Evolutionary conservation across 37 sponge, comb jelly and placozoan species (phyloP), one percentile per base, ranked within the genome.

Genomic region (Bolinopsis microptera): DNA sequence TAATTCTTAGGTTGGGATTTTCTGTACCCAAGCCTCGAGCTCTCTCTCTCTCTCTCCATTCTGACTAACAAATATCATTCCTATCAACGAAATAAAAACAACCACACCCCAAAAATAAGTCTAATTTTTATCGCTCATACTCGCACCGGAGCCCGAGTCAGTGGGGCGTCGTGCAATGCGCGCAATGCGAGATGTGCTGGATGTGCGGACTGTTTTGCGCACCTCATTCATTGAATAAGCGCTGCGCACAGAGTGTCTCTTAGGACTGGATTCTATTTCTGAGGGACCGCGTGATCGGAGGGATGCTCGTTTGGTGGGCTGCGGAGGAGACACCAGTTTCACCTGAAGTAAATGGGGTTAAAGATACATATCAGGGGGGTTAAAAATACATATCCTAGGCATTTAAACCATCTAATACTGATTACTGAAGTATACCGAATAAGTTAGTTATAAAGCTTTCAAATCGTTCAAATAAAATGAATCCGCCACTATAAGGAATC

Each of bases 91-190:
- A 48, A 48, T 48, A 48, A 48, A 48, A 48, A n/a, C n/a, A n/a
- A 48, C 61, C 61, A 48, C 61, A 48, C 61, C 61, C 61, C 61
- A 48, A 48, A n/a, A 18, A 13, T 13, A 48, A 48, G 74, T 70
- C 80, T 77, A 77, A 77, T 77, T 77, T 32, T 32, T 77, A 18
- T 77, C 80, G 80, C 80, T 77, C 80, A 77, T 32, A 34, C 80
- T 77, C 21, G 80, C 33, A 36, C 80, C 80, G 22, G 80, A 77
- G 80, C 80, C 80, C 8, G 80, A 77, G 80, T 77, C 80, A 35
- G 80, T 77, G 37, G 27, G 9, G 21, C 80, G 80, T 21, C 80
- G 80, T 48, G 61, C 9, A 48, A 48, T 5, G 9, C 80, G 33
- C 33, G 36, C 80, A 36, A 77, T 28, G 3, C 80, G 80, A 34